These are phyloP conservation scores for Nasonovia ribisnigri DNA, from an alignment of 2,888 invertebrate genomes.

Conservation along the genomic window DNA sequence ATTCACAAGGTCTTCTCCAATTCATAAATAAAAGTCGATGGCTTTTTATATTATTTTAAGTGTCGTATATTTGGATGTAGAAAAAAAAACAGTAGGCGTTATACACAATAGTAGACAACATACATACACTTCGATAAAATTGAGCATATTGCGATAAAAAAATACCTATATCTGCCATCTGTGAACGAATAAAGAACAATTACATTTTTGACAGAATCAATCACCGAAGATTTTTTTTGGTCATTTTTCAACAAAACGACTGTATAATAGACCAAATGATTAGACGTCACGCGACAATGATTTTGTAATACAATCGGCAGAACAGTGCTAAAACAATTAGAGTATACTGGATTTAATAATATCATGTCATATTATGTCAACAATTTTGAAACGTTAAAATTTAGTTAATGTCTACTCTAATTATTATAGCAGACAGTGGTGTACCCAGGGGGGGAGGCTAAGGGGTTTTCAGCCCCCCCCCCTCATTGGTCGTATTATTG, in stretches of 20 bases:
- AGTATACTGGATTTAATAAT: not conserved
- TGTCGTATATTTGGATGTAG: not conserved
- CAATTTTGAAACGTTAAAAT: no score
- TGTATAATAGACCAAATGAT: not conserved
- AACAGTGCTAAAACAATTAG: not conserved
- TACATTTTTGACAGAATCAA: not conserved
- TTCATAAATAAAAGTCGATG: not conserved
- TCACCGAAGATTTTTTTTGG: not conserved
- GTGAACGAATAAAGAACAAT: not conserved
- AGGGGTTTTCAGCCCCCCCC: no score
- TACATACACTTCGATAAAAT: not conserved
- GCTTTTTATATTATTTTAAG: not conserved
- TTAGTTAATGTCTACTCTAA: not conserved
- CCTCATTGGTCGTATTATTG: no score
- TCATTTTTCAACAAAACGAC: not conserved
- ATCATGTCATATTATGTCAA: not conserved
- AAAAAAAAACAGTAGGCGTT: no score
- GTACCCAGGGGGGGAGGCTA: no score
- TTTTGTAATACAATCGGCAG: not conserved
- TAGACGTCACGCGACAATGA: not conserved
- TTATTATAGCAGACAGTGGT: not conserved
- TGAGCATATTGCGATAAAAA: not conserved
- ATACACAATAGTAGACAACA: not conserved
- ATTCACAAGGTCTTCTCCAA: not conserved
- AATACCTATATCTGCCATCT: not conserved